These are phyloP conservation scores for Haemorhous mexicanus DNA, from an alignment of 2,113 vertebrate genomes.

Conservation along the genomic window DNA sequence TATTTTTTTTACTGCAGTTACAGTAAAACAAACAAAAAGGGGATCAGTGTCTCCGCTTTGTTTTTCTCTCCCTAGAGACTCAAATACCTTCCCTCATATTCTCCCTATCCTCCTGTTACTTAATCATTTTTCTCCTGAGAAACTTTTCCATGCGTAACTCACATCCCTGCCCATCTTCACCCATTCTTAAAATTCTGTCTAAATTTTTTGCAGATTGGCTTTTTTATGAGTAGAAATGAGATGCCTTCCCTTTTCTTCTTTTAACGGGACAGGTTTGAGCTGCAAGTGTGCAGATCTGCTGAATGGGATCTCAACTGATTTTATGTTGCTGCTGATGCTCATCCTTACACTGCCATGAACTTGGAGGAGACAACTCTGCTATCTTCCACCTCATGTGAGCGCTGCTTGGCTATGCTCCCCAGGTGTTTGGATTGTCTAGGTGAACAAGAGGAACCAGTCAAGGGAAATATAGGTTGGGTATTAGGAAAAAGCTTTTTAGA, in stretches of 20 bases:
- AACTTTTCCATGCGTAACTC: not conserved
- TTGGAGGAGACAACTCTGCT: not conserved
- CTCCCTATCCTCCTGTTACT: not conserved
- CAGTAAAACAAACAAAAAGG: not conserved
- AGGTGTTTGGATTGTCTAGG: rapidly evolving
- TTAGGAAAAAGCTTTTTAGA: not conserved
- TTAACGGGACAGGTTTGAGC: not conserved
- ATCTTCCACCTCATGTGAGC: rapidly evolving
- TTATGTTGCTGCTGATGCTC: rapidly evolving
- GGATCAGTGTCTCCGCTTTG: not conserved
- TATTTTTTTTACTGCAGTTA: not conserved
- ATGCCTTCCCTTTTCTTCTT: not conserved
- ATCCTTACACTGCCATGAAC: not conserved
- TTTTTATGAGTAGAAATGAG: not conserved
- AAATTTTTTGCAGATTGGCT: not conserved
- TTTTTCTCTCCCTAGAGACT: not conserved
- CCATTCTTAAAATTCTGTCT: not conserved
- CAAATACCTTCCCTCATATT: not conserved
- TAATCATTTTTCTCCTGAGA: not conserved
- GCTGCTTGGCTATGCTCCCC: not conserved
- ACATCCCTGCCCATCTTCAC: not conserved
- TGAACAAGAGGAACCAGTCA: not conserved
- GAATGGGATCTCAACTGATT: not conserved
- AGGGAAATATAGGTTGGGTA: not conserved
- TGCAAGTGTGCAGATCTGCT: rapidly evolving